Percentiles rank a stretch among this genome's conserved stretches.
These are phyloP conservation scores for Tipula vernalis DNA, from an alignment of 2,888 invertebrate genomes.

Conservation along the genomic window DNA sequence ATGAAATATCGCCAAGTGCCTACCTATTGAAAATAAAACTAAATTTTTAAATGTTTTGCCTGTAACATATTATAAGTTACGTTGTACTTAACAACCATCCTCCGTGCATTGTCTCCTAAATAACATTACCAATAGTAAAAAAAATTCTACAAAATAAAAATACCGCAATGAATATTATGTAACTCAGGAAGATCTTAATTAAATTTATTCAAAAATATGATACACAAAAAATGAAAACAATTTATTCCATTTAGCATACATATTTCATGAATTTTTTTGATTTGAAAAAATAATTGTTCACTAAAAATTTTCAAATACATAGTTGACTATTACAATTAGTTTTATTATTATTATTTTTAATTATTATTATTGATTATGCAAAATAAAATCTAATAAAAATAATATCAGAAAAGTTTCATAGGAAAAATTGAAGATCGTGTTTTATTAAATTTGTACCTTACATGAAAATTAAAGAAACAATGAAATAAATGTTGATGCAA, in stretches of 20 bases:
- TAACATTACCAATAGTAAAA: neutral
- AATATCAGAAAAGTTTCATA: neutral
- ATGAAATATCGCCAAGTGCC: neutral
- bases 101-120: neutral
- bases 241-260: neutral
- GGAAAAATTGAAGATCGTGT: neutral
- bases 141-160: neutral
- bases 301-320: neutral
- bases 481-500: neutral
- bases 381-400: neutral
- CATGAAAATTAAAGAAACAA: too few species aligned
- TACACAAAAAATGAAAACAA: neutral
- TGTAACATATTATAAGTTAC: neutral
- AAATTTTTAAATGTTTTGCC: neutral
- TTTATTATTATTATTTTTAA: neutral
- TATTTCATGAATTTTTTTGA: neutral
- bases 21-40: neutral
- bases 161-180: neutral
- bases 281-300: neutral
- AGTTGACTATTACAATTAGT: neutral
- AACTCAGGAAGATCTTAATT: neutral
- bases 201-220: neutral
- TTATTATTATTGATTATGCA: neutral
- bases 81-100: neutral
- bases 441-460: neutral